phyloP scores from a whole-genome alignment of 2,888 invertebrate species.

The Phlogophora meticulosa region DNA sequence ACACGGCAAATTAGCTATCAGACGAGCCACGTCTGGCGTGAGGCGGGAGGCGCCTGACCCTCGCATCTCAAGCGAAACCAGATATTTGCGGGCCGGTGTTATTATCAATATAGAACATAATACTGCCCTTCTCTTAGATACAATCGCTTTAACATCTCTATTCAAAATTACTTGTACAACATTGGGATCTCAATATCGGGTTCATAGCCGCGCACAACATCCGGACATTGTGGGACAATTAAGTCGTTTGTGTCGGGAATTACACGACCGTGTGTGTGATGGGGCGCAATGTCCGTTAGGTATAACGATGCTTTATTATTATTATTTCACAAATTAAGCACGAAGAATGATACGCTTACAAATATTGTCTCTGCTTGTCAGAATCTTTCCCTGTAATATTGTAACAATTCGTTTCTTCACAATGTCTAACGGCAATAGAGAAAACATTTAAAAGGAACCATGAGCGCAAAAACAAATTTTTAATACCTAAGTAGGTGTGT shows the following conservation, averaged over 20 bases:
- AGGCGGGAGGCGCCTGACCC: constrained; percentile 35
- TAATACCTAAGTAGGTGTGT: too few relatives aligned
- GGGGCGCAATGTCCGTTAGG: not conserved
- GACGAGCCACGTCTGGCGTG: constrained; percentile 31
- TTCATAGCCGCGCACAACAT: constrained; percentile 9
- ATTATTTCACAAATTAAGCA: not conserved
- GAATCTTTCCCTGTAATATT: too few relatives aligned
- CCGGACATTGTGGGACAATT: constrained; percentile 1
- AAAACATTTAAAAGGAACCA: too few relatives aligned
- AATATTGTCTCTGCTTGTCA: too few relatives aligned
- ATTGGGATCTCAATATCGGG: constrained; percentile 21
- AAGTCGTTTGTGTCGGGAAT: constrained; percentile 14
- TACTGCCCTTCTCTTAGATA: constrained; percentile 19
- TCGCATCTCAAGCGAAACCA: constrained; percentile 36
- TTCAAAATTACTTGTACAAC: constrained; percentile 42
- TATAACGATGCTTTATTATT: not conserved
- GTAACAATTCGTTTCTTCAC: too few relatives aligned
- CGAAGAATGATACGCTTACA: too few relatives aligned
- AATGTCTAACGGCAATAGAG: too few relatives aligned
- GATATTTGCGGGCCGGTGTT: constrained; percentile 40
- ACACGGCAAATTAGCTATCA: constrained; percentile 35
- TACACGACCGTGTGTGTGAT: constrained; percentile 12
- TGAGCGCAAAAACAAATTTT: too few relatives aligned
- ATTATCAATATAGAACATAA: constrained; percentile 41
- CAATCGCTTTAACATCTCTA: constrained; percentile 39